A percentile compares a stretch with the other conserved stretches of the same genome.
These are phyloP conservation scores for Glomeris marginata DNA, from an alignment of 2,888 invertebrate species.

Conservation along the genomic window DNA sequence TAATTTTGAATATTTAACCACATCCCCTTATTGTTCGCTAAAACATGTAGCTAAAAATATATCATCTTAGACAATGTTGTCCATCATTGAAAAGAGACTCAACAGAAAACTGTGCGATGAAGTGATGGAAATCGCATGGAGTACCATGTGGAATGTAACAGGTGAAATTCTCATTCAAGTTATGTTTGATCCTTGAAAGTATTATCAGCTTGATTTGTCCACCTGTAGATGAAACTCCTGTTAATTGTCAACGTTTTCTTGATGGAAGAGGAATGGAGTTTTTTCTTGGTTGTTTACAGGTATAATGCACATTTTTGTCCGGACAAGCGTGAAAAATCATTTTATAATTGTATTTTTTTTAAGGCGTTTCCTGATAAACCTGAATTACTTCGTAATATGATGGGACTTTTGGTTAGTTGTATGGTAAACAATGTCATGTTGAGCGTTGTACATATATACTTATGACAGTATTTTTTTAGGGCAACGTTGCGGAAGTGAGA, in stretches of 20 bases:
- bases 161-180: no score
- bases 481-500: slow-evolving; percentile 91
- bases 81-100: slow-evolving; percentile 66
- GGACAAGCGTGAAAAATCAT: neutral
- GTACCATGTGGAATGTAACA: slow-evolving; percentile 89
- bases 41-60: no score
- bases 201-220: slow-evolving; percentile 1
- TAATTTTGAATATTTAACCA: slow-evolving; percentile 24
- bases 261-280: slow-evolving; percentile 75
- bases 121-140: slow-evolving; percentile 95
- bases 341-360: neutral
- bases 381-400: slow-evolving; percentile 90
- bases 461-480: slow-evolving; percentile 41
- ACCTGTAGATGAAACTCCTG: slow-evolving; percentile 68
- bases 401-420: slow-evolving; percentile 50
- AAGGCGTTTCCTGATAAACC: slow-evolving; percentile 76
- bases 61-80: slow-evolving; percentile 72
- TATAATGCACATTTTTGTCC: slow-evolving; percentile 31
- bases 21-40: neutral
- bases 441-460: no score
- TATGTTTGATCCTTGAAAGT: neutral
- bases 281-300: slow-evolving; percentile 74
- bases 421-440: neutral
- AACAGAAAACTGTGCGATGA: slow-evolving; percentile 71
- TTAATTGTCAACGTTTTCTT: slow-evolving; percentile 82